These are phyloP conservation scores for Chalcis sispes DNA, from an alignment of 2,888 invertebrate genomes.

Conservation along the genomic window DNA sequence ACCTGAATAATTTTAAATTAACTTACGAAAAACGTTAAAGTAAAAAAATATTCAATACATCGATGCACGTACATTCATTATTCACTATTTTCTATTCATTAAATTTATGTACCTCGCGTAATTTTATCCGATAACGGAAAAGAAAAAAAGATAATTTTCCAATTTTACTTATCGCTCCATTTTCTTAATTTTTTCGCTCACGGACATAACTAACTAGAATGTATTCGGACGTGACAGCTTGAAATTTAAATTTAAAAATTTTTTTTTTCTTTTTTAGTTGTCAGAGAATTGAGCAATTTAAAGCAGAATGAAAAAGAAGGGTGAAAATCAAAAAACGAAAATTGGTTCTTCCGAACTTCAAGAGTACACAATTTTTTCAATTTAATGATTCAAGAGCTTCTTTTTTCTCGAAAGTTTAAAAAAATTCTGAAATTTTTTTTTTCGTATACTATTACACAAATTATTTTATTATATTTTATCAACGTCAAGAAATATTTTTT, in stretches of 20 bases:
- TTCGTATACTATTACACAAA: no score
- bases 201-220: background rate
- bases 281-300: slow-evolving; percentile 11
- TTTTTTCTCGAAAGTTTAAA: no score
- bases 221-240: background rate
- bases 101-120: slow-evolving; percentile 1
- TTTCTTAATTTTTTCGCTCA: slow-evolving; percentile 11
- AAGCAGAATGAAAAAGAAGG: background rate
- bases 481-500: no score
- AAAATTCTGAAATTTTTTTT: no score
- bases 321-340: slow-evolving; percentile 8
- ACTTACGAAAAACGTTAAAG: no score
- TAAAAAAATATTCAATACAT: no score
- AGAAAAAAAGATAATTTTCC: background rate
- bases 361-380: no score
- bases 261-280: background rate
- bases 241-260: slow-evolving; percentile 8
- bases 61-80: background rate
- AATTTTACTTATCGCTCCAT: slow-evolving; percentile 11
- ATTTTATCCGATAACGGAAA: background rate
- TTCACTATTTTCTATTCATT: background rate
- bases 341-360: no score
- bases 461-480: no score
- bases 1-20: no score
- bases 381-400: no score